A percentile compares a stretch with the other conserved stretches of the same genome.
Evolutionary conservation across 2,888 invertebrate species (phyloP).

Genomic region (Labia minor): DNA sequence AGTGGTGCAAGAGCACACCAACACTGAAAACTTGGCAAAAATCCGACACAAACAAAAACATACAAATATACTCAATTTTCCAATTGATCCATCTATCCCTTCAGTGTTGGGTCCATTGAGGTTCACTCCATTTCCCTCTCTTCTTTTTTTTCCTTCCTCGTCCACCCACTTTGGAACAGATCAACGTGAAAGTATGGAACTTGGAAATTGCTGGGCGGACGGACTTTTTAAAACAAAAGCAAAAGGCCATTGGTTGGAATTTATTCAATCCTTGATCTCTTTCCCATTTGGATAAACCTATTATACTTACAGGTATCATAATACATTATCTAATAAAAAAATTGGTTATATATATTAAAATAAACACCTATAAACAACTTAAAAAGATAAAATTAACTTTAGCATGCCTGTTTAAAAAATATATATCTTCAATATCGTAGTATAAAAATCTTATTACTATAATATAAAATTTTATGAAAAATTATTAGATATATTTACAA

Average conservation of each 20-base stretch:
- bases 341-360: not conserved
- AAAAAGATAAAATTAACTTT: no score
- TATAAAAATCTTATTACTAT: no score
- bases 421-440: no score
- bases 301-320: not conserved
- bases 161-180: no score
- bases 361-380: not conserved
- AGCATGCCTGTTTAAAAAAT: no score
- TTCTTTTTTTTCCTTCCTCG: no score
- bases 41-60: not conserved
- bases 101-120: no score
- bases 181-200: no score
- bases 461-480: no score
- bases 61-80: not conserved
- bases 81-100: no score
- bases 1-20: not conserved
- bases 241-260: not conserved
- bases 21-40: not conserved
- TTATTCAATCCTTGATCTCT: not conserved
- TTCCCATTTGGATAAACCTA: not conserved
- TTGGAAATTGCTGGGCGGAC: not conserved
- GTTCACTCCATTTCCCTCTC: no score
- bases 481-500: no score
- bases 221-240: not conserved
- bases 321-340: not conserved